Evolutionary conservation across 1,140 invertebrate species (phyloP), one percentile per base, ranked within the genome.

Genomic region (Tribolium madens): DNA sequence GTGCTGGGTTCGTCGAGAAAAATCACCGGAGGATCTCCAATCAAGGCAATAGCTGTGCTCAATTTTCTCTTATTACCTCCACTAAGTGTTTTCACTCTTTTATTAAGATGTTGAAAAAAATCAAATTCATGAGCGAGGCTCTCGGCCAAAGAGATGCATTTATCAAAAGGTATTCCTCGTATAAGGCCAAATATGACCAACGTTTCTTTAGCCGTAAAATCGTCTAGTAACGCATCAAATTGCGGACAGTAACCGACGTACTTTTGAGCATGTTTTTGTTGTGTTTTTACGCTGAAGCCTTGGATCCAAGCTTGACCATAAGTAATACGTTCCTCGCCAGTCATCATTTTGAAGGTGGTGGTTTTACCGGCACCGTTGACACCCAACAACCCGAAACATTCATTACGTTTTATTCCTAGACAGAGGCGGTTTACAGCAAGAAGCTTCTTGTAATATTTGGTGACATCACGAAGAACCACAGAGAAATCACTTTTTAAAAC

Each of bases 51-150:
- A 0, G 96, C 96, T 48, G 96, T 95, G 78, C 95, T 97, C 14
- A 99, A 86, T 85, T 98, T 98, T 47, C 97, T 89, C 84, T 97
- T 98, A 81, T 98, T 99, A 0, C 97, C 97, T n/a, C 96, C 96
- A 83, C 95, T 97, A 82, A 92, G 94, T 85, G 86, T 88, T 77
- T 84, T 84, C 26, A 91, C 88, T 83, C 87, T 76, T 73, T 89
- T 89, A 75, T 89, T 86, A 1, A 89, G 78, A 83, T 89, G 87
- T 64, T 87, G 85, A 7, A 80, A 80, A 79, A 89, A 89, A 13
- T 87, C 87, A 4, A 89, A 83, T 4, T 85, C 83, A 10, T 78
- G 82, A 2, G 86, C 85, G 21, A 87, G 73, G 15, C 86, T 79
- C 76, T 83, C 77, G 15, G 83, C 84, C 7, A 86, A 42, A 3